A percentile compares a stretch with the other conserved stretches of the same genome.
phyloP scores from a whole-genome alignment of 1,140 invertebrate genomes.

The Brachionus koreanus region DNA sequence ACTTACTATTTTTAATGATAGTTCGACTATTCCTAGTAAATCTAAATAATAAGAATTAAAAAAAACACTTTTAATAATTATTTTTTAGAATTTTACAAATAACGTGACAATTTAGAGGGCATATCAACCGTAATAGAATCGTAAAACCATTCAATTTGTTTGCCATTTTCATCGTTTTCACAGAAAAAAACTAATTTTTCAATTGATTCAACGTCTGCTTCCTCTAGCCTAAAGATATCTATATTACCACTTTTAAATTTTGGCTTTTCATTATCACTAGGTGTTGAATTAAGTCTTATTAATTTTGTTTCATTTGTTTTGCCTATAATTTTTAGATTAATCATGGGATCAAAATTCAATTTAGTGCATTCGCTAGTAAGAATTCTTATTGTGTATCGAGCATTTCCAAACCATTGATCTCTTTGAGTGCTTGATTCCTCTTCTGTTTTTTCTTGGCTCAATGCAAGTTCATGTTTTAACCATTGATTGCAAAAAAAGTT shows the following conservation, averaged over 20 bases:
- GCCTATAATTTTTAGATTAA: neutral
- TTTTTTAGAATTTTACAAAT: conserved; percentile 9
- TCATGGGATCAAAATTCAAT: neutral
- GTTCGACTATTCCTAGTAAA: neutral
- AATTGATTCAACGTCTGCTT: conserved; percentile 7
- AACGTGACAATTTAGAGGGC: conserved; percentile 48
- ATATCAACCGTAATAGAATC: conserved; percentile 55
- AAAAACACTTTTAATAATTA: neutral
- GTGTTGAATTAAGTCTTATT: conserved; percentile 24
- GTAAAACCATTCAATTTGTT: conserved; percentile 54
- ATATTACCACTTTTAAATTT: conserved; percentile 38
- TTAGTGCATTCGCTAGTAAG: conserved; percentile 9
- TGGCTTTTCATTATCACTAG: conserved; percentile 39
- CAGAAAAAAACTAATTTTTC: neutral
- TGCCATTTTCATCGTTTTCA: conserved; percentile 8
- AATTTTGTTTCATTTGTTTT: neutral
- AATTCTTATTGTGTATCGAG: conserved; percentile 14
- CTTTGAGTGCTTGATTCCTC: neutral
- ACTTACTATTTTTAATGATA: neutral
- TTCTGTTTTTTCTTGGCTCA: neutral
- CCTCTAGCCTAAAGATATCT: conserved; percentile 35
- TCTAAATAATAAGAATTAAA: neutral
- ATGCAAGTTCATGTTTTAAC: conserved; percentile 50
- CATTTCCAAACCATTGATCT: neutral
- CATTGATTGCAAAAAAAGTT: conserved; percentile 56